Evolutionary conservation across 2,797 vertebrate species (phyloP).

Genomic region (Chloroceryle inda): DNA sequence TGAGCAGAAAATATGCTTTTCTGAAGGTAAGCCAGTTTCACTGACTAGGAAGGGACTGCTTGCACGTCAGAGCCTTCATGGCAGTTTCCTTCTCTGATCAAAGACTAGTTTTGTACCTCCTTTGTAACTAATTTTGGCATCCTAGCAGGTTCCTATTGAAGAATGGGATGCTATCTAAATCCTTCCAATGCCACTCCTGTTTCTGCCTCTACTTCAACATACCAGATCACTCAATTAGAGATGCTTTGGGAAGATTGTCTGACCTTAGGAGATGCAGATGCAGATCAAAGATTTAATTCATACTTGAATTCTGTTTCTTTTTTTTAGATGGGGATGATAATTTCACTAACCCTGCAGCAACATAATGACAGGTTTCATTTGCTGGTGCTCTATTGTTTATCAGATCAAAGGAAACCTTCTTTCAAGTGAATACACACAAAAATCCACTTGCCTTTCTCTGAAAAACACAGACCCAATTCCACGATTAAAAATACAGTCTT

Average conservation of each 20-base stretch:
- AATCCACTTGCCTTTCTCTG: neutral
- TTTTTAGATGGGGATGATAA: neutral
- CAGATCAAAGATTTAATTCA: conserved; percentile 25
- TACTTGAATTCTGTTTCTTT: neutral
- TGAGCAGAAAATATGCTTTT: neutral
- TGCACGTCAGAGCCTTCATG: neutral
- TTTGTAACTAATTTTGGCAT: conserved; percentile 15
- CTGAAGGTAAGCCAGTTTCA: neutral
- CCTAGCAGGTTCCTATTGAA: neutral
- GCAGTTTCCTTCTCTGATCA: conserved; percentile 16
- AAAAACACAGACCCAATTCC: neutral
- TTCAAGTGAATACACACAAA: neutral
- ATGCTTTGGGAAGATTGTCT: neutral
- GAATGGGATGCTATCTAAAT: neutral
- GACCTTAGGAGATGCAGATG: neutral
- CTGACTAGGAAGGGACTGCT: neutral
- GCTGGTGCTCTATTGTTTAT: neutral
- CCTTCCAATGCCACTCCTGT: neutral
- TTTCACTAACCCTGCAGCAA: neutral
- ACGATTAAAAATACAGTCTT: neutral
- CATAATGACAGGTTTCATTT: neutral
- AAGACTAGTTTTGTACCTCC: neutral
- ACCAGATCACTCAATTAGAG: neutral
- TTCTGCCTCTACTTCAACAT: neutral
- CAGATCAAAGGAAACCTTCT: conserved; percentile 15